Base-by-base conservation (phyloP, 2,888 invertebrate genomes). In the Crioceris asparagi region DNA sequence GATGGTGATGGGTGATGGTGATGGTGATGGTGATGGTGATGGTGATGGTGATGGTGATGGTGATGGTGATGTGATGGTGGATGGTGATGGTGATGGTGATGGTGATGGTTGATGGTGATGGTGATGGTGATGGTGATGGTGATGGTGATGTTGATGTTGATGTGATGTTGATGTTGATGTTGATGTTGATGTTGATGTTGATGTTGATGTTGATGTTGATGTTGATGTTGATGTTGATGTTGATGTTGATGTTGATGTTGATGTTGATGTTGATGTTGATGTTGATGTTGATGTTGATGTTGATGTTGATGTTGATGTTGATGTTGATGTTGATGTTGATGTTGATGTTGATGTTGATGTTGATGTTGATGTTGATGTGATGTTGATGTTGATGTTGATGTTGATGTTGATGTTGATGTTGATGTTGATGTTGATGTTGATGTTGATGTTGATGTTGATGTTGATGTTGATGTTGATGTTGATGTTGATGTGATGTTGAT, bases 31-130 rank as follows among this genome's bases (percentile, higher is more conserved):
- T 36, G 11, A 36, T 36, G 29, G 17, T 36, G 18, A 36, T 36
- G 31, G 17, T 36, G 14, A 36, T 36, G 31, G 17, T 36, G 30
- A 36, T 36, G n/a, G n/a, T n/a, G n/a, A n/a, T n/a, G n/a, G n/a
- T n/a, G n/a, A n/a, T n/a, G n/a, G n/a, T n/a, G n/a, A n/a, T n/a
- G n/a, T n/a, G n/a, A n/a, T n/a, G n/a, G n/a, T n/a, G n/a, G n/a
- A n/a, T n/a, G n/a, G n/a, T 16, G 17, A 27, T 27, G 27, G 12
- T 27, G n/a, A 27, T 27, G n/a, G 12, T 27, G n/a, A 27, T 27
- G n/a, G 12, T 27, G n/a, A 27, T 27, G 27, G n/a, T 11, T 27
- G n/a, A 27, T 27, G 27, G 12, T 27, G 12, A 27, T 27, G n/a
- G 12, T 27, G 27, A 27, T 27, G n/a, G 12, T 27, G n/a, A 27